Evolutionary conservation across 1,140 invertebrate species (phyloP).

Genomic region (Diabrotica undecimpunctata): DNA sequence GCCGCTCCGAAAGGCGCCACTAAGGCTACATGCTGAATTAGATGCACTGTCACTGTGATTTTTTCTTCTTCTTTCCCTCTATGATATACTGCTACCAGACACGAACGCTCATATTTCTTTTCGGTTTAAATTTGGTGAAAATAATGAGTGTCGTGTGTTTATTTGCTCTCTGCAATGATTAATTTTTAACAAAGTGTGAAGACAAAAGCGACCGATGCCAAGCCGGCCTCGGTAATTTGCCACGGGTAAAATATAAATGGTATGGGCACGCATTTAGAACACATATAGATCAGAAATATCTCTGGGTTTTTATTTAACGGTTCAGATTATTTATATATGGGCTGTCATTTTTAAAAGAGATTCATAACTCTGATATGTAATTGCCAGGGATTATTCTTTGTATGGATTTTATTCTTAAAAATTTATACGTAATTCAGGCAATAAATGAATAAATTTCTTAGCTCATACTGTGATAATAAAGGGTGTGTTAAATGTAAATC

Average conservation of each 20-base stretch:
- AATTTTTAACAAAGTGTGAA: conserved; percentile 21
- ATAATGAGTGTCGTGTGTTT: conserved; percentile 32
- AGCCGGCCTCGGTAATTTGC: conserved; percentile 7
- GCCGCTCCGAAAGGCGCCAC: conserved; percentile 33
- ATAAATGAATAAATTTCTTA: too few species aligned
- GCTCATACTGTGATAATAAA: too few species aligned
- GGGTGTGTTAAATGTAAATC: too few species aligned
- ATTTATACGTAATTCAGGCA: too few species aligned
- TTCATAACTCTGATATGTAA: too few species aligned
- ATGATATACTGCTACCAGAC: conserved; percentile 35
- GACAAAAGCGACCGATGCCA: conserved; percentile 14
- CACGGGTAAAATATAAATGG: conserved; percentile 1
- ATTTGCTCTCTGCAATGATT: conserved; percentile 24
- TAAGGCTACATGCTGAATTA: conserved; percentile 40
- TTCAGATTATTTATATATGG: too few species aligned
- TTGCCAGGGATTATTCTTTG: too few species aligned
- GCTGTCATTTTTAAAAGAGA: too few species aligned
- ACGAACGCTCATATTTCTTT: conserved; percentile 34
- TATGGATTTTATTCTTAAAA: too few species aligned
- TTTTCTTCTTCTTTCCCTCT: conserved; percentile 22
- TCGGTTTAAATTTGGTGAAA: conserved; percentile 30
- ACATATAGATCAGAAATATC: too few species aligned
- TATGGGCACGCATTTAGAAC: not conserved
- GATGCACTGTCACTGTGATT: conserved; percentile 34
- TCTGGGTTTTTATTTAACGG: too few species aligned